Conservation (phyloP, 2,888 invertebrate species). For the Melieria crassipennis region DNA sequence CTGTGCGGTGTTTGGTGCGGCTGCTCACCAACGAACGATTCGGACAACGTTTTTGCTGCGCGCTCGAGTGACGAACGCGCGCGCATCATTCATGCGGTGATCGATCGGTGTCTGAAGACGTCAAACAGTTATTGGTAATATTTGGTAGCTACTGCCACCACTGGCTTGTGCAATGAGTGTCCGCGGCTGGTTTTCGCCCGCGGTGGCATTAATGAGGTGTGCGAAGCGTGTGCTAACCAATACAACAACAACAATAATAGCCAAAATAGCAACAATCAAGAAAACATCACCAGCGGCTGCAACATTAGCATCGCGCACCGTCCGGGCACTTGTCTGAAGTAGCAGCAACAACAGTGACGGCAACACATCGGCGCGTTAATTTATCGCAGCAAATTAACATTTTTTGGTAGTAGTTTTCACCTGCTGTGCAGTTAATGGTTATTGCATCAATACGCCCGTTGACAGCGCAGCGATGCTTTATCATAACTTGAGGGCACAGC, state of each 20-base stretch:
- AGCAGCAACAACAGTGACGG: background rate
- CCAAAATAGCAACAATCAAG: no score
- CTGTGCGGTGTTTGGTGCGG: constrained; percentile 36
- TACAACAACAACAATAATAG: background rate
- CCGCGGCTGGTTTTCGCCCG: no score
- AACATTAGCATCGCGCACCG: no score
- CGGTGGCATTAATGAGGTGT: no score
- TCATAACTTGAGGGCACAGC: constrained; percentile 13
- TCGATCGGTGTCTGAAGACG: no score
- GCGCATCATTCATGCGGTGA: no score
- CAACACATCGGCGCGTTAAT: constrained; percentile 32
- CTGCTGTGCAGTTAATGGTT: constrained; percentile 41
- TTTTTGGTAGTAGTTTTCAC: constrained; percentile 40
- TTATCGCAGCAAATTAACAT: constrained; percentile 37
- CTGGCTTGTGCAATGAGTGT: no score
- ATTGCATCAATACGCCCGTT: constrained; percentile 14
- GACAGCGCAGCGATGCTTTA: constrained; percentile 23
- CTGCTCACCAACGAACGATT: background rate
- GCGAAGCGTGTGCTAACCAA: background rate
- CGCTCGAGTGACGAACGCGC: background rate
- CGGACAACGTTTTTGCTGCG: background rate
- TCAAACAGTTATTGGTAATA: no score
- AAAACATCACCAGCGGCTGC: no score
- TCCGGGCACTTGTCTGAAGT: no score
- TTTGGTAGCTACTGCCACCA: no score